Evolutionary conservation across 2,888 invertebrate genomes (phyloP), one percentile per base, ranked within the genome.

Genomic region (Ditylenchus weischeri): DNA sequence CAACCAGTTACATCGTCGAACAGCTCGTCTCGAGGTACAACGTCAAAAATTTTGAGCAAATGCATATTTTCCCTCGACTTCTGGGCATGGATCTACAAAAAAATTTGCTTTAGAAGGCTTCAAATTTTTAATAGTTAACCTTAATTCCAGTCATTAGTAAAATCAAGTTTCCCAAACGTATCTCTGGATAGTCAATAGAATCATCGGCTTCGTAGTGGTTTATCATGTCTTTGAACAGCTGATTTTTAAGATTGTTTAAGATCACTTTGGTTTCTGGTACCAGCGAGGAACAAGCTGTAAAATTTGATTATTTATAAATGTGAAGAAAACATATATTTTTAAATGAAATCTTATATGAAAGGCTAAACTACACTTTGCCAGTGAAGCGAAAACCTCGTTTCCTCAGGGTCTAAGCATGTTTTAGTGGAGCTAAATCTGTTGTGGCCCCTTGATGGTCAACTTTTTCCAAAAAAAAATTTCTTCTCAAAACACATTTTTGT

Each of bases 31-130:
- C 68, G 66, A 10, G 78, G 78, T 18, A 78, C 72, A 36, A 79
- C 67, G 21, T 79, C 74, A 70, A 79, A 79, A 0, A 75, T 69
- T 43, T 75, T 69, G 38, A 79, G 68, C 64, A 79, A 70, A 47
- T 77, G 76, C 79, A 79, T 79, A 64, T 79, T 79, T 68, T 80
- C 79, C 11, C 70, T 70, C 8, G 78, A 76, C 38, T 72, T 71
- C 47, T 70, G 65, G 35, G 77, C 76, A 58, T 77, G 78, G 21
- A 76, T 68, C 78, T 78, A 69, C 50, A 75, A 64, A 19, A 36
- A 13, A 0, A 18, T 18, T 7, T 35, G 13, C 1, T 13, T 5
- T 43, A 6, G 18, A 7, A 10, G 19, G 35, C 3, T 19, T n/a
- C 15, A 18, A 8, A 50, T 5, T 62, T 23, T 18, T 1, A 35